Evolutionary conservation across 2,797 vertebrate genomes (phyloP).

Genomic region (Adelosebastes latens): DNA sequence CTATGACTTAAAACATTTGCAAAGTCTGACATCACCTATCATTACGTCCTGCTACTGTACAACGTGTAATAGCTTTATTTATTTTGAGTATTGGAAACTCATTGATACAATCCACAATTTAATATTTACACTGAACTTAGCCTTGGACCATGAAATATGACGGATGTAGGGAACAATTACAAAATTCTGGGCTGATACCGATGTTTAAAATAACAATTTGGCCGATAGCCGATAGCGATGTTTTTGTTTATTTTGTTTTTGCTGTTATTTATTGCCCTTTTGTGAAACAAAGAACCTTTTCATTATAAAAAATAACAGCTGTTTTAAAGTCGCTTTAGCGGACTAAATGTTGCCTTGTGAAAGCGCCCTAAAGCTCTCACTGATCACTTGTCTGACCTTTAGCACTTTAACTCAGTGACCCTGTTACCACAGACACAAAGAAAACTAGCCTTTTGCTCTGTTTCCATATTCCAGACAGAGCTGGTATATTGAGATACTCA

Average conservation of each 20-base stretch:
- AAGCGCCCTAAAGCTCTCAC: neutral
- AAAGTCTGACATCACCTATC: constrained; percentile 4
- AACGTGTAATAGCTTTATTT: neutral
- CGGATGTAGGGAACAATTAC: neutral
- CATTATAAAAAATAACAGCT: too few species aligned
- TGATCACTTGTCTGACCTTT: neutral
- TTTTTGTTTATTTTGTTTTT: too few species aligned
- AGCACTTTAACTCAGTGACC: neutral
- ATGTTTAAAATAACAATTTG: too few species aligned
- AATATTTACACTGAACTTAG: neutral
- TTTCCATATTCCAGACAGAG: constrained; percentile 14
- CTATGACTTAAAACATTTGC: neutral
- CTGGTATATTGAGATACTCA: neutral
- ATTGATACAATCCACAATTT: neutral
- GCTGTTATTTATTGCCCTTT: too few species aligned
- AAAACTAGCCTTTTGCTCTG: neutral
- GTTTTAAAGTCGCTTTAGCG: too few species aligned
- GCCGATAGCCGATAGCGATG: too few species aligned
- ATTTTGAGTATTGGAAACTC: neutral
- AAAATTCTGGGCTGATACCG: neutral
- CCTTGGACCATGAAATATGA: neutral
- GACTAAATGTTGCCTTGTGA: too few species aligned
- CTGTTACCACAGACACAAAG: neutral
- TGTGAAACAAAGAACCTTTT: too few species aligned
- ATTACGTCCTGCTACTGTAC: neutral